Conservation (phyloP, 2,113 vertebrate genomes). For the Bufo gargarizans region DNA sequence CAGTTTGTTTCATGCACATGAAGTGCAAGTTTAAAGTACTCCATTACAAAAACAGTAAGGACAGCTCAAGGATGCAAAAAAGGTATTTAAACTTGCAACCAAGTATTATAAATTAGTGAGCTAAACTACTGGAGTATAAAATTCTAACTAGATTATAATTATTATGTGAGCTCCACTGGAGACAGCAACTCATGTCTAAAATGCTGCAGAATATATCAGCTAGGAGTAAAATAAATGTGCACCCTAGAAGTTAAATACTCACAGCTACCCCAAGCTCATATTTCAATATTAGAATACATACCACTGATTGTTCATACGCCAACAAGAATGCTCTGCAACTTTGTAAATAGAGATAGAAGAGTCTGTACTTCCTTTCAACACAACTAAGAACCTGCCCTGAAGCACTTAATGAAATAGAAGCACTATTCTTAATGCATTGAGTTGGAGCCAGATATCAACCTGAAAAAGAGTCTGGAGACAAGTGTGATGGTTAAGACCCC, state of each 20-base stretch:
- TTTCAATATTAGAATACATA: conserved; percentile 16
- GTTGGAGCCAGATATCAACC: conserved; percentile 15
- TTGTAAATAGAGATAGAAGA: background rate
- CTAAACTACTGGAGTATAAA: too few relatives aligned
- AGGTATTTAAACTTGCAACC: background rate
- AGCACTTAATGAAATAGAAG: background rate
- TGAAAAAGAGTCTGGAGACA: conserved; percentile 44
- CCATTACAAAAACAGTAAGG: background rate
- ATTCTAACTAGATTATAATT: background rate
- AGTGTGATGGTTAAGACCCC: background rate
- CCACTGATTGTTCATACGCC: background rate
- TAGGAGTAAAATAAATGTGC: background rate
- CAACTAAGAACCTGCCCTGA: background rate
- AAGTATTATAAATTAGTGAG: background rate
- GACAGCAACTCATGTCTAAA: too few relatives aligned
- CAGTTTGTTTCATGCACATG: background rate
- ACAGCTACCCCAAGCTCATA: too few relatives aligned
- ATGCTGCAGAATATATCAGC: too few relatives aligned
- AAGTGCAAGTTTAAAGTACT: background rate
- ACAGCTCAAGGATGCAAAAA: background rate
- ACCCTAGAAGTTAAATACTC: background rate
- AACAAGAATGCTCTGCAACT: background rate
- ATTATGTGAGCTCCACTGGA: too few relatives aligned
- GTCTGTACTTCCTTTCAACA: background rate
- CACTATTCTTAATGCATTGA: conserved; percentile 5